Percentiles rank a stretch among this genome's conserved stretches.
These are phyloP conservation scores for Larimichthys polyactis DNA, from an alignment of 2,113 vertebrate species.

Conservation along the genomic window DNA sequence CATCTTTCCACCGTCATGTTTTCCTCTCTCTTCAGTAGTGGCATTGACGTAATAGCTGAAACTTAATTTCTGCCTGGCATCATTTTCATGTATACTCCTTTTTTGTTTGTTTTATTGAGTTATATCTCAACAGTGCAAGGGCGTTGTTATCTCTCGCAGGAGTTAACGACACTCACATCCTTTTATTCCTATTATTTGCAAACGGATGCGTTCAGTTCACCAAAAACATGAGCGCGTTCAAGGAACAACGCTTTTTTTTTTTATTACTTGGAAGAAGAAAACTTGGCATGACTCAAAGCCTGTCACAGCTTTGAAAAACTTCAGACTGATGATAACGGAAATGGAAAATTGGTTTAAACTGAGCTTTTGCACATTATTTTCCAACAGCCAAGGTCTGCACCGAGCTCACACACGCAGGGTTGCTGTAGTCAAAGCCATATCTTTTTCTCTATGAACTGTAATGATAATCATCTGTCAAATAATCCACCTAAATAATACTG, in stretches of 20 bases:
- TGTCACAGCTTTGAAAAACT: conserved; percentile 34
- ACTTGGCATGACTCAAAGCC: conserved; percentile 4
- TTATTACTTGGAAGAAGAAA: conserved; percentile 27
- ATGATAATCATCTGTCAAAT: conserved; percentile 29
- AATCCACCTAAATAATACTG: conserved; percentile 41
- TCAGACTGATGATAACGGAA: conserved; percentile 30
- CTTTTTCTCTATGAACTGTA: conserved; percentile 23
- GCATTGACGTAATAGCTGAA: too few species aligned
- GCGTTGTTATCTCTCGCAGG: too few species aligned
- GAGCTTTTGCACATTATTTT: conserved; percentile 31
- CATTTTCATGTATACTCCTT: too few species aligned
- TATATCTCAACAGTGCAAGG: too few species aligned
- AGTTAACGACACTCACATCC: too few species aligned
- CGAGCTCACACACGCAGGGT: not conserved
- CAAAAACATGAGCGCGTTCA: too few species aligned
- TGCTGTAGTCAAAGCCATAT: not conserved
- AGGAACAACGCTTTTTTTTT: not conserved
- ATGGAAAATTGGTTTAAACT: conserved; percentile 38
- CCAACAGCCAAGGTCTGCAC: not conserved
- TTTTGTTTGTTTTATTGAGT: too few species aligned
- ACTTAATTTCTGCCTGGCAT: too few species aligned
- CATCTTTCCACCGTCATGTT: too few species aligned
- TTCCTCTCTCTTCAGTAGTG: too few species aligned
- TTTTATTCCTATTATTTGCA: too few species aligned
- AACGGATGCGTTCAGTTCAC: too few species aligned